Conservation (phyloP, 2,113 vertebrate genomes). For the Archocentrus centrarchus region DNA sequence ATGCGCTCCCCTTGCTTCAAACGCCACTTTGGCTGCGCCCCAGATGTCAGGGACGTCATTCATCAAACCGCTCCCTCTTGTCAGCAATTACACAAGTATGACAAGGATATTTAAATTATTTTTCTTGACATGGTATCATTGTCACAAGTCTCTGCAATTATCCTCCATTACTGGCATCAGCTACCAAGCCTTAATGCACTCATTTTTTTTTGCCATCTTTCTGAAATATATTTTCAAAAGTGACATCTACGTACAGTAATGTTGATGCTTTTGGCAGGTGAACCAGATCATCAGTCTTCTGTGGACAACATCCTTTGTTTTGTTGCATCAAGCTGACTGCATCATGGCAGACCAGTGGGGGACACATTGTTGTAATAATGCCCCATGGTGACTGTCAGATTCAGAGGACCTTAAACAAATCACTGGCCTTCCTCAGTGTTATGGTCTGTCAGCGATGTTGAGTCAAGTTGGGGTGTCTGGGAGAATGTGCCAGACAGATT, state of each 20-base stretch:
- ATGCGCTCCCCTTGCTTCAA: slow-evolving; percentile 22
- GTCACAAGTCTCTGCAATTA: slow-evolving; percentile 46
- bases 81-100: slow-evolving; percentile 65
- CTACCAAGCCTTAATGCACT: background rate
- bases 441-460: slow-evolving; percentile 35
- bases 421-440: slow-evolving; percentile 37
- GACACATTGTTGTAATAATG: background rate
- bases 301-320: slow-evolving; percentile 33
- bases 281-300: slow-evolving; percentile 21
- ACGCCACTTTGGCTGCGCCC: slow-evolving; percentile 54
- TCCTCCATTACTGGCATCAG: slow-evolving; percentile 32
- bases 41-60: slow-evolving; percentile 63
- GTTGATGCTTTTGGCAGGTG: background rate
- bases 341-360: background rate
- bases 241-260: background rate
- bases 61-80: slow-evolving; percentile 52
- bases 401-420: slow-evolving; percentile 47
- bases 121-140: slow-evolving; percentile 42
- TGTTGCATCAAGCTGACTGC: slow-evolving; percentile 37
- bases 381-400: slow-evolving; percentile 24
- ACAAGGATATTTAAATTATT: slow-evolving; percentile 55
- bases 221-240: background rate
- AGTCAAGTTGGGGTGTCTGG: slow-evolving; percentile 44
- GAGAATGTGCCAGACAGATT: slow-evolving; percentile 29
- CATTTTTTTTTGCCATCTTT: slow-evolving; percentile 9